phyloP scores from a whole-genome alignment of 2,113 vertebrate species.

The Psammodynastes pulverulentus region DNA sequence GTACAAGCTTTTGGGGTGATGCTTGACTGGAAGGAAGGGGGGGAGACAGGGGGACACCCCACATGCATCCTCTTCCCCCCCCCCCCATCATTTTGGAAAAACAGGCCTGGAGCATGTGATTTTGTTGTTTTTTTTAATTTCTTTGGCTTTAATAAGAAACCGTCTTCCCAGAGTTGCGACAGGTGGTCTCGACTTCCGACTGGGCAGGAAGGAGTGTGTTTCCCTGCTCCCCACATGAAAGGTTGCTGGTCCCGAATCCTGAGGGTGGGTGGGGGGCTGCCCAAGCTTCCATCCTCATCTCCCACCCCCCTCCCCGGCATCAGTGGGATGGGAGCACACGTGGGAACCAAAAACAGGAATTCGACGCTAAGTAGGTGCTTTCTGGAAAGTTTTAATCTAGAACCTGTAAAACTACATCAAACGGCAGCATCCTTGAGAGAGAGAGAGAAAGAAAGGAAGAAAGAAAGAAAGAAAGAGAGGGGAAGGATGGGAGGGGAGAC shows the following conservation, averaged over 20 bases:
- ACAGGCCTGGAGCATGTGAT: neutral
- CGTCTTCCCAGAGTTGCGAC: neutral
- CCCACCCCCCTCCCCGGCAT: too few species aligned
- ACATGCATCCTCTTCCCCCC: too few species aligned
- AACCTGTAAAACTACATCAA: slow-evolving; percentile 39
- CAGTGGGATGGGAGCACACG: neutral
- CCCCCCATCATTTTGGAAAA: neutral
- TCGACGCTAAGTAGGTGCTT: neutral
- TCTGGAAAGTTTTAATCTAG: slow-evolving; percentile 48
- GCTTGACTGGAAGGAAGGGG: slow-evolving; percentile 1
- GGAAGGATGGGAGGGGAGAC: neutral
- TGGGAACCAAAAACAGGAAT: neutral
- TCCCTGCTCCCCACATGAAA: neutral
- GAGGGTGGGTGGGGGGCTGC: neutral
- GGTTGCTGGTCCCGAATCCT: neutral
- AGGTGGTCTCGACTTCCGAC: neutral
- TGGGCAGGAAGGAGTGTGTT: neutral
- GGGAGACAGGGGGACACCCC: neutral
- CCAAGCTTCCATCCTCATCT: too few species aligned
- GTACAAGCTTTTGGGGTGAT: slow-evolving; percentile 7
- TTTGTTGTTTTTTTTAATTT: neutral
- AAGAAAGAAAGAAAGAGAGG: neutral
- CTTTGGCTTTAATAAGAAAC: slow-evolving; percentile 11
- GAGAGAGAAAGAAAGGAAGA: too few species aligned
- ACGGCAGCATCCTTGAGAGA: slow-evolving; percentile 13